These are phyloP conservation scores for Holotrichia oblita DNA, from an alignment of 1,140 invertebrate species.

Conservation along the genomic window DNA sequence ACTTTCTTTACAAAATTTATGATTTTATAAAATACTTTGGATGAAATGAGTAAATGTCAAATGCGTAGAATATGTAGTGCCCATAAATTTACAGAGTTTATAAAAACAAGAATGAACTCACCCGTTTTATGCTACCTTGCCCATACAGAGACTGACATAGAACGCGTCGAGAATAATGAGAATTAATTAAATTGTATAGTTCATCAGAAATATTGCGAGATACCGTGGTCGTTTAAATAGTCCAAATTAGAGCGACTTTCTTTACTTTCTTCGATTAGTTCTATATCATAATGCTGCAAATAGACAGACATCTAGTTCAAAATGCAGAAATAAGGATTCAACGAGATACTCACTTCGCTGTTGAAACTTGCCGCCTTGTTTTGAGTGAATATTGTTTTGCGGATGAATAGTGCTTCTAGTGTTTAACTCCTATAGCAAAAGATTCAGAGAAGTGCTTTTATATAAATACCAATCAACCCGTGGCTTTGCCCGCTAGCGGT, in stretches of 20 bases:
- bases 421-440: no score
- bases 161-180: conserved; percentile 46
- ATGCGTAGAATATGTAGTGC: conserved; percentile 5
- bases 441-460: no score
- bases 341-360: no score
- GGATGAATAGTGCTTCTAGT: no score
- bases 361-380: no score
- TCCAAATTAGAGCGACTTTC: background rate
- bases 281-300: no score
- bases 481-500: no score
- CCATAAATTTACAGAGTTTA: conserved; percentile 37
- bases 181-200: conserved; percentile 46
- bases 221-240: background rate
- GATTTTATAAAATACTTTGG: conserved; percentile 35
- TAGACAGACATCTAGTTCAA: no score
- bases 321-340: no score
- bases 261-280: background rate
- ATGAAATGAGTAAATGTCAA: conserved; percentile 24
- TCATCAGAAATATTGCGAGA: conserved; percentile 16
- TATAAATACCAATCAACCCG: no score
- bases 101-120: conserved; percentile 37
- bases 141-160: conserved; percentile 42
- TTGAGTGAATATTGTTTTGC: background rate
- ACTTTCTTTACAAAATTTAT: conserved; percentile 35
- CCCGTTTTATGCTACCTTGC: conserved; percentile 38